Base-by-base conservation (phyloP, 2,797 vertebrate species). In the Sebastolobus alascanus region DNA sequence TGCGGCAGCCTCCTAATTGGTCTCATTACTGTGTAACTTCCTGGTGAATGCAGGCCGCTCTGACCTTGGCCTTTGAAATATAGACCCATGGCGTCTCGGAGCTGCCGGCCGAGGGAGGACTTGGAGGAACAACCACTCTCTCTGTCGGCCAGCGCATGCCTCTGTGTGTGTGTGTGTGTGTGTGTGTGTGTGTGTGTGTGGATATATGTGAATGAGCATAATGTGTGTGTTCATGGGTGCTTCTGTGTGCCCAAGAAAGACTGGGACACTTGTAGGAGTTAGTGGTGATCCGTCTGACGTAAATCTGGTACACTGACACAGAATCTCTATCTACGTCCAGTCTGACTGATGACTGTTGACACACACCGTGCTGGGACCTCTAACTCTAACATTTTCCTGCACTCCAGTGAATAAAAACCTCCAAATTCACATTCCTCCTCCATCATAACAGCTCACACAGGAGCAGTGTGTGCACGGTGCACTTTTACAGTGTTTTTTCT, bases 11-110 rank as follows among this genome's bases (percentile, higher is more conserved):
- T 92, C 93, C 90, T 95, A 95, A 96, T 95, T 95, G 93, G 82
- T 85, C 91, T 94, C 90, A 95, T 96, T 96, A 95, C 92, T 86
- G 75, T 77, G 85, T 88, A 92, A 95, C 91, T 93, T 94, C 92
- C 94, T 94, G 85, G 83, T 93, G 89, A 90, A 88, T 87, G 88
- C 77, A 67, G 73, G 83, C 91, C 68, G 46, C 70, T 82, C 81
- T 94, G 95, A 95, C 94, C 95, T 95, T 95, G 94, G 89, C 89
- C 91, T 96, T 95, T 95, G 93, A 95, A 92, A 95, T 92, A 84
- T 76, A 92, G 90, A 89, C 74, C 86, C 80, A 73, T 82, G 84
- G 86, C 82, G 67, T 92, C 90, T 90, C 72, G 65, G 75, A 80
- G 87, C 84, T 87, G 83, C 65, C 2, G 46, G 70, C 66, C 10